A percentile compares a stretch with the other conserved stretches of the same genome.
Conservation (phyloP, 2,113 vertebrate species). For the Tiliqua scincoides region DNA sequence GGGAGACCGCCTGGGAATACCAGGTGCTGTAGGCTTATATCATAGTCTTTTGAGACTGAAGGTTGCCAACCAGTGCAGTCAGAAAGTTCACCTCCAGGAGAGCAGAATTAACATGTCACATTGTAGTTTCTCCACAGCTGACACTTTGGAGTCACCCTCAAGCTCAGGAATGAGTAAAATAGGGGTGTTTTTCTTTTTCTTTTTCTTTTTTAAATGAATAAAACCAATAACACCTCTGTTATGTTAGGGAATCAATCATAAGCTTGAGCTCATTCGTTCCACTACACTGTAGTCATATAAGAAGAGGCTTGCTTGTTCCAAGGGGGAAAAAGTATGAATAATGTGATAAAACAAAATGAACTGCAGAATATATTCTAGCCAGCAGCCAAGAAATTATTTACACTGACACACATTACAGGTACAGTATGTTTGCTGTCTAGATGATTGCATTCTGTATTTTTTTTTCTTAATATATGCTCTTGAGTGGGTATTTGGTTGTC, state of each 20-base stretch:
- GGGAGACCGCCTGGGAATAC: too few species aligned
- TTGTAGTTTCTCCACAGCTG: constrained; percentile 58
- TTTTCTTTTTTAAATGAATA: constrained; percentile 31
- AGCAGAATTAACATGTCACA: constrained; percentile 68
- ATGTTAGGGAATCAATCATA: constrained; percentile 65
- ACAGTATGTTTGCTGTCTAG: constrained; percentile 55
- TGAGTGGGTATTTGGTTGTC: constrained; percentile 22
- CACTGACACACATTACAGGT: constrained; percentile 63
- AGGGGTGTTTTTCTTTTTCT: not conserved
- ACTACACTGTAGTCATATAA: constrained; percentile 52
- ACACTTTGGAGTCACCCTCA: constrained; percentile 43
- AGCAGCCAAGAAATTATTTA: constrained; percentile 71
- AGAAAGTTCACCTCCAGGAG: constrained; percentile 55
- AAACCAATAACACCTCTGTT: constrained; percentile 61
- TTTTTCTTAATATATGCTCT: constrained; percentile 45
- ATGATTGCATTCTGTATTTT: constrained; percentile 45
- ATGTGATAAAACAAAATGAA: constrained; percentile 70
- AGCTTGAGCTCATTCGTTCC: constrained; percentile 63
- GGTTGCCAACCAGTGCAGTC: too few species aligned
- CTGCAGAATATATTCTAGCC: constrained; percentile 62
- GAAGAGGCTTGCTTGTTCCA: constrained; percentile 66
- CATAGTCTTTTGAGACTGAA: too few species aligned
- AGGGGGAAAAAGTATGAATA: constrained; percentile 65
- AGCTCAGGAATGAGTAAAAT: constrained; percentile 67
- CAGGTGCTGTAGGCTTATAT: too few species aligned